A percentile compares a stretch with the other conserved stretches of the same genome.
Evolutionary conservation across 2,797 vertebrate species (phyloP).

Genomic region (Micropoecilia bifurca): DNA sequence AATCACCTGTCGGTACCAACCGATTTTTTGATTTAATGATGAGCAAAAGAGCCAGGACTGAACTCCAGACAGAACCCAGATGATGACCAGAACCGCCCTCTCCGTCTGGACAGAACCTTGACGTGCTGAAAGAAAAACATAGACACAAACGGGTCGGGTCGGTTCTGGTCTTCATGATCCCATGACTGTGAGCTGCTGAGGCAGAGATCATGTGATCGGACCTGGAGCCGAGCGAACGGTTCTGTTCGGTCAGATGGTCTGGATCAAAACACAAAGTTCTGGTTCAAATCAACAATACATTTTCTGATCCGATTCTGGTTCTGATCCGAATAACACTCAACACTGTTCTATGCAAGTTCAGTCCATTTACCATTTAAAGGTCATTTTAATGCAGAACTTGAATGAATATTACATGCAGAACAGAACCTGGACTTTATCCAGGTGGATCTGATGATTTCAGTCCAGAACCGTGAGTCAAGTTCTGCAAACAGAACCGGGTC

Average conservation of each 20-base stretch:
- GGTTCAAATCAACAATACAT: background rate
- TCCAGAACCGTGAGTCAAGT: background rate
- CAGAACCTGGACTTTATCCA: no score
- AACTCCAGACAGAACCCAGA: background rate
- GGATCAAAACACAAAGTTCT: background rate
- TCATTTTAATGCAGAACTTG: background rate
- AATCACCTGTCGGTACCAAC: no score
- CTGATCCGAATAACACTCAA: no score
- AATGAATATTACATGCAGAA: no score
- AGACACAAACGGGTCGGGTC: background rate
- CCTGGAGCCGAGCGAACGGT: background rate
- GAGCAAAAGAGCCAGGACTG: background rate
- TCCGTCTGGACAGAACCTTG: background rate
- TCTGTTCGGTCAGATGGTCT: background rate
- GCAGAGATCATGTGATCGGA: background rate
- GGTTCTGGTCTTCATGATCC: background rate
- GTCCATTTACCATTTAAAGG: no score
- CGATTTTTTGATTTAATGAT: background rate
- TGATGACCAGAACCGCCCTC: background rate
- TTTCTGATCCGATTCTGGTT: no score
- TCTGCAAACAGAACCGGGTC: background rate
- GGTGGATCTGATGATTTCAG: background rate
- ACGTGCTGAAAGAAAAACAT: no score
- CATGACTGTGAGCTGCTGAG: slow-evolving; percentile 1
- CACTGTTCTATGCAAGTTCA: no score